Evolutionary conservation across 2,888 invertebrate genomes (phyloP).

Genomic region (Spicauda simplicius): DNA sequence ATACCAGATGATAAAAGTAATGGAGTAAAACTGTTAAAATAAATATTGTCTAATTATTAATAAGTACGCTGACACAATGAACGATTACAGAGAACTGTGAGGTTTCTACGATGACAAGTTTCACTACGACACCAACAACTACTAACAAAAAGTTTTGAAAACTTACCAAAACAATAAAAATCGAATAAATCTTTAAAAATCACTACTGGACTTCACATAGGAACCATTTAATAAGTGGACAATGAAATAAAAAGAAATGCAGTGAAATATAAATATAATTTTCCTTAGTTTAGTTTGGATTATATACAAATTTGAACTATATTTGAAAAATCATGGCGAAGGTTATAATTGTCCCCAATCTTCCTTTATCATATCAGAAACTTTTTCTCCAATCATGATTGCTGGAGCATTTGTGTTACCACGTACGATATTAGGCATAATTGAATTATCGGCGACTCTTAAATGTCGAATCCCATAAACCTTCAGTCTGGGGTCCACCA

Average conservation of each 20-base stretch:
- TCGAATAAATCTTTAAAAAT: not conserved
- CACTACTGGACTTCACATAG: not conserved
- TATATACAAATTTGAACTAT: slow-evolving; percentile 1
- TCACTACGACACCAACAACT: too few relatives aligned
- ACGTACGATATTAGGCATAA: slow-evolving; percentile 92
- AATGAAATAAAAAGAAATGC: not conserved
- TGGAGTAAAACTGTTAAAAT: too few relatives aligned
- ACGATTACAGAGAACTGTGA: too few relatives aligned
- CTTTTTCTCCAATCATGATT: slow-evolving; percentile 92
- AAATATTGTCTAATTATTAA: too few relatives aligned
- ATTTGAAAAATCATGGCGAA: not conserved
- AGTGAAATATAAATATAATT: not conserved
- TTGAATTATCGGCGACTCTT: slow-evolving; percentile 91
- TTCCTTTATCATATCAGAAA: slow-evolving; percentile 67
- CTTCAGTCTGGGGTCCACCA: slow-evolving; percentile 63
- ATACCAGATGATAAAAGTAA: too few relatives aligned
- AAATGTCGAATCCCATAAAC: slow-evolving; percentile 72
- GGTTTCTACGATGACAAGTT: too few relatives aligned
- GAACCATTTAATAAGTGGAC: too few relatives aligned
- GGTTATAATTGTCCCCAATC: slow-evolving; percentile 54
- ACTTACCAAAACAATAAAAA: too few relatives aligned
- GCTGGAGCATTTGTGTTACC: slow-evolving; percentile 93
- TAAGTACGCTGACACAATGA: too few relatives aligned
- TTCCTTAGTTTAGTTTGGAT: not conserved
- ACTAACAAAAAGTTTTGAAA: too few relatives aligned